These are phyloP conservation scores for Paralichthys olivaceus DNA, from an alignment of 2,113 vertebrate species.

Conservation along the genomic window DNA sequence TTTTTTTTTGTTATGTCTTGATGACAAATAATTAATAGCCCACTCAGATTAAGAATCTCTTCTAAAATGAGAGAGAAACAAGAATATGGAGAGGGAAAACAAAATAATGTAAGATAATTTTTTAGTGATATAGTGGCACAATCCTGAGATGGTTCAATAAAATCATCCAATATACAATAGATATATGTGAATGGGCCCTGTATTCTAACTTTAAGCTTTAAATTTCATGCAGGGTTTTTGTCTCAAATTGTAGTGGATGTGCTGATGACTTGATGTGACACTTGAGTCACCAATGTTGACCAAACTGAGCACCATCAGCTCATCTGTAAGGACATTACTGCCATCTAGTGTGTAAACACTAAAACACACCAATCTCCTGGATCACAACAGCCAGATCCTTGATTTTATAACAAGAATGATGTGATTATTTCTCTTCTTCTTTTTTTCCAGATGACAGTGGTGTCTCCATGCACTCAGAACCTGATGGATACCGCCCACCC, in stretches of 20 bases:
- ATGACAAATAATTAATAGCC: not conserved
- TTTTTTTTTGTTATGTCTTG: not conserved
- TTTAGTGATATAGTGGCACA: not conserved
- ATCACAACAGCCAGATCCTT: not conserved
- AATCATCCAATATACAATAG: not conserved
- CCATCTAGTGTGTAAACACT: constrained; percentile 79
- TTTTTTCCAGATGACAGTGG: constrained; percentile 90
- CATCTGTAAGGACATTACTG: constrained; percentile 61
- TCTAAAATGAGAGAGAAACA: not conserved
- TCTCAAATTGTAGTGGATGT: not conserved
- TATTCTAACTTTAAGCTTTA: not conserved
- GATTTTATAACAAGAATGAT: constrained; percentile 17
- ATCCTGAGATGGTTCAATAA: not conserved
- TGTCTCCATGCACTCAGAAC: constrained; percentile 87
- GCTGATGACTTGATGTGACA: constrained; percentile 11
- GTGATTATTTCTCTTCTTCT: constrained; percentile 13
- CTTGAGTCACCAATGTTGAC: constrained; percentile 1
- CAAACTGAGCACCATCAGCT: constrained; percentile 19
- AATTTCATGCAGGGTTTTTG: not conserved
- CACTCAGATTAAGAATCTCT: not conserved
- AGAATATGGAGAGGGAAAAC: not conserved
- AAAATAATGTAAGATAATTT: no score
- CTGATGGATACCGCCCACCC: constrained; percentile 92
- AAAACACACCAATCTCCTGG: constrained; percentile 11
- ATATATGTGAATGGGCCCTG: not conserved